Base-by-base conservation (phyloP, 2,113 vertebrate genomes). In the Zingel zingel region DNA sequence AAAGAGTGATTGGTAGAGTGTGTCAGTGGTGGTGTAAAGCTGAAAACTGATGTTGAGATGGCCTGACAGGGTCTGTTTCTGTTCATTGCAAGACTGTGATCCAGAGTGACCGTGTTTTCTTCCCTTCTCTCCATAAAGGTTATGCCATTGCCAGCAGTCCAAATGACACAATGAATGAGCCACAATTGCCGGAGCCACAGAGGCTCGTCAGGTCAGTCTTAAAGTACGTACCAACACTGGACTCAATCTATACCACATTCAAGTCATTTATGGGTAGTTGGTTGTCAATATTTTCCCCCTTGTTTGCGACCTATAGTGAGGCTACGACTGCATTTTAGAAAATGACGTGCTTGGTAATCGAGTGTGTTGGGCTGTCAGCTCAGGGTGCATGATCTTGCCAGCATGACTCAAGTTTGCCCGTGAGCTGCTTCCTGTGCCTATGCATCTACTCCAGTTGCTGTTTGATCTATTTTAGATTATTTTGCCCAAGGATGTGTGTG, bases 91-190 rank as follows among this genome's bases (percentile, higher is more conserved):
- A 92, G 92, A 94, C 85, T 63, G 90, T 94, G 86, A 95, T 94
- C 90, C 80, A 90, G 87, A 94, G 89, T 93, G 93, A 95, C 92
- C 91, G 87, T 39, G 89, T 92, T 92, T 88, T 92, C 91, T 91
- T 81, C 86, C 91, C 71, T 92, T 86, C 91, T 88, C 93, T 70
- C 90, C 77, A 78, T 93, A 97, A 97, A 92, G 98, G 98, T 94
- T 98, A 98, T 65, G 97, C 97, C 93, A 94, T 98, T 88, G 97
- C 97, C 94, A 97, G 97, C 94, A 97, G 97, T 94, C 97, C 95
- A 87, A 96, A 97, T 83, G 98, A 98, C 90, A 97, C 96, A 92
- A 96, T 97, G 96, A 96, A 97, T 86, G 97, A 98, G 82, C 96
- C 96, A 33, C 95, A 95, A 54, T 93, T 94, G 18, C 95, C 94